Base-by-base conservation (phyloP, 1,140 invertebrate species). In the Megathymus violae region DNA sequence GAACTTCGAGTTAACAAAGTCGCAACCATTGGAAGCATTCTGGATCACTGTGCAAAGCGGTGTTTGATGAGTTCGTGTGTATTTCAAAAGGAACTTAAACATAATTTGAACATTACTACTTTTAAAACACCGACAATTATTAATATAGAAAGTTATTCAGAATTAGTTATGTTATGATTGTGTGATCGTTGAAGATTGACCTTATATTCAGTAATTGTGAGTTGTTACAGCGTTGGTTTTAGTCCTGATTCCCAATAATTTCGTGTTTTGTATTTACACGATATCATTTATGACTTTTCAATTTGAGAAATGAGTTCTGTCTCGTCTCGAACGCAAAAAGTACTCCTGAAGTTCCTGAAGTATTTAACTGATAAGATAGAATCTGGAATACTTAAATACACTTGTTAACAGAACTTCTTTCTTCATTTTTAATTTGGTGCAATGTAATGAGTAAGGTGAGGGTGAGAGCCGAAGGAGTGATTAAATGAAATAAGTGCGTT, bases 401-500 rank as follows among this genome's bases (percentile, higher is more conserved):
- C 4, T 13, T 14, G 9, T n/a, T 48, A 58, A 46, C 54, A 59
- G 43, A 47, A 59, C 41, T 59, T 46, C 14, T 59, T 59, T 59
- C 54, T 59, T 47, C 41, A 59, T 47, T 36, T 56, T 59, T 59
- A 46, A 51, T 51, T 52, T 44, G 54, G 74, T 71, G 75, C 72
- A 64, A 63, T 69, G 64, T 72, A 69, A 78, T 73, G 67, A 77
- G 65, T 71, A 69, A 69, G 62, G 75, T 79, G 79, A 75, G 70
- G 79, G 69, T 82, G 78, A 77, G 58, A 76, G 67, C 52, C 65
- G 74, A 77, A 82, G 82, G 83, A 82, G 80, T 81, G 74, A 82
- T 75, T 65, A 88, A 90, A 90, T 89, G 85, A 90, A 90, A 87
- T 84, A 84, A 87, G 86, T 87, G 85, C 83, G 78, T 82, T 88